Percentiles rank a stretch among this genome's conserved stretches.
phyloP scores from a whole-genome alignment of 2,888 invertebrate genomes.

The Chamaedrilus cognettii region DNA sequence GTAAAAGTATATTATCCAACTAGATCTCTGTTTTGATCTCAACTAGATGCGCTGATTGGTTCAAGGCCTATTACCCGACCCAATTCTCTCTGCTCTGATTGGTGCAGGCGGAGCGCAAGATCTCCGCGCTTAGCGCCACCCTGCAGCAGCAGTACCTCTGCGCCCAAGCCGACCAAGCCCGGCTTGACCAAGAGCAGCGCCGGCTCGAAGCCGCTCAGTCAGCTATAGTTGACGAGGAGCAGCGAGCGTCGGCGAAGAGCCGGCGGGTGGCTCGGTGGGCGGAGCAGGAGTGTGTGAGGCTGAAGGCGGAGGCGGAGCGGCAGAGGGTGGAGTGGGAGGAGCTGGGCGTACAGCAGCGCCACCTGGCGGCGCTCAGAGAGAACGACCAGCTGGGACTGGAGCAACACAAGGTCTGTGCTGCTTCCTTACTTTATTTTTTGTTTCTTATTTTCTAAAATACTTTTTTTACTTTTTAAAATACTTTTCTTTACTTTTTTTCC shows the following conservation, averaged over 20 bases:
- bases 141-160: constrained; percentile 25
- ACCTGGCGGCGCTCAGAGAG: constrained; percentile 15
- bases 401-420: constrained; percentile 23
- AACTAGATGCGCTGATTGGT: too few relatives aligned
- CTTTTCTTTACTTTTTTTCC: too few relatives aligned
- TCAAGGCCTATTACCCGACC: too few relatives aligned
- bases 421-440: too few relatives aligned
- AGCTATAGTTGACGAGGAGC: constrained; percentile 33
- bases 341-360: constrained; percentile 23
- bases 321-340: constrained; percentile 28
- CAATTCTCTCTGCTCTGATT: too few relatives aligned
- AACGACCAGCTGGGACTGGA: constrained; percentile 10
- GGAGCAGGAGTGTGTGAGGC: constrained; percentile 21
- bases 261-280: constrained; percentile 27
- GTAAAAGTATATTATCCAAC: too few relatives aligned
- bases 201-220: constrained; percentile 22
- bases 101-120: constrained; percentile 34
- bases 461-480: too few relatives aligned
- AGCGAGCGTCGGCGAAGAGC: constrained; percentile 27
- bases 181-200: constrained; percentile 46
- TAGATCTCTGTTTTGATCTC: too few relatives aligned
- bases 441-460: too few relatives aligned
- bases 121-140: constrained; percentile 26
- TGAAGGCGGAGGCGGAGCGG: constrained; percentile 17
- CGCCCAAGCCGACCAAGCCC: constrained; percentile 20